phyloP scores from a whole-genome alignment of 2,888 invertebrate genomes.

The Vanessa cardui region DNA sequence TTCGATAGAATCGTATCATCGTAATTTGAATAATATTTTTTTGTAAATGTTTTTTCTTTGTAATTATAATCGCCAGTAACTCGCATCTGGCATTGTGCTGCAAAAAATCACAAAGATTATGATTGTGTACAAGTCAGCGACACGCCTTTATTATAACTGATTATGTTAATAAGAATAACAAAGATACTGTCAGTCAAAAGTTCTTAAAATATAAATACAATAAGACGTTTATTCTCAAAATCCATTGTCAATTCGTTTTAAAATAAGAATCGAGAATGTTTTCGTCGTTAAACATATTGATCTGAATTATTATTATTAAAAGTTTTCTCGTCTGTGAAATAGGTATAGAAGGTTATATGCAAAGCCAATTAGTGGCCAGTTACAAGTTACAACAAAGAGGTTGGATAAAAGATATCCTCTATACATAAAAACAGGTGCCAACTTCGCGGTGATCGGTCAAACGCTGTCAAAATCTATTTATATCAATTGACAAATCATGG shows the following conservation, averaged over 20 bases:
- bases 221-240: background rate
- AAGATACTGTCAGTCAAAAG: conserved; percentile 35
- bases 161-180: conserved; percentile 42
- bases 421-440: too few relatives aligned
- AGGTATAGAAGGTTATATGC: too few relatives aligned
- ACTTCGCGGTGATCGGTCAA: too few relatives aligned
- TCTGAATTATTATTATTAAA: background rate
- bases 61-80: conserved; percentile 16
- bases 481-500: too few relatives aligned
- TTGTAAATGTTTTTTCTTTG: conserved; percentile 18
- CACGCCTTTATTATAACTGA: conserved; percentile 34
- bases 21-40: background rate
- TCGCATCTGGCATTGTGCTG: conserved; percentile 28
- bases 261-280: background rate
- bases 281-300: background rate
- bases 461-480: too few relatives aligned
- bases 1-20: background rate
- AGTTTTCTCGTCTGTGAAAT: too few relatives aligned
- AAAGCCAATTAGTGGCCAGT: too few relatives aligned
- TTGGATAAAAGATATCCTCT: background rate
- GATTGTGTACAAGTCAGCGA: conserved; percentile 50
- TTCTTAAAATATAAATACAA: conserved; percentile 5
- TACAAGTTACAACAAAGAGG: background rate
- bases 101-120: conserved; percentile 35
- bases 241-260: conserved; percentile 1